Conservation (phyloP, 2,888 invertebrate species). For the Nowickia ferox region DNA sequence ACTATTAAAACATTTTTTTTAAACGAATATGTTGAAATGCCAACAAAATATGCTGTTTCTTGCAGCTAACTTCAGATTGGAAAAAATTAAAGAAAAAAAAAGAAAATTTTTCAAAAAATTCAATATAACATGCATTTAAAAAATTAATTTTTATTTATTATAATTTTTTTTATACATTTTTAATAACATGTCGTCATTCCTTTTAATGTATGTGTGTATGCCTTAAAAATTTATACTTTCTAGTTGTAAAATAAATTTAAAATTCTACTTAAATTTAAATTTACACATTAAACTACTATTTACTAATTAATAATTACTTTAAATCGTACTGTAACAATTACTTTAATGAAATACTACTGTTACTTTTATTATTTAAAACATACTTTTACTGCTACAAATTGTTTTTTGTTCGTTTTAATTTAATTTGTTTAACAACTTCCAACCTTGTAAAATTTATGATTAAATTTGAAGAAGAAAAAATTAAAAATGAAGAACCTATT, state of each 20-base stretch:
- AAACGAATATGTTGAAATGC: too few species aligned
- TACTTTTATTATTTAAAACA: conserved; percentile 55
- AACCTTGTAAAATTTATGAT: conserved; percentile 52
- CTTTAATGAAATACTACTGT: conserved; percentile 12
- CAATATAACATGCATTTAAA: too few species aligned
- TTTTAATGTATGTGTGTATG: conserved; percentile 63
- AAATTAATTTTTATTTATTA: too few species aligned
- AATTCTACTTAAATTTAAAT: conserved; percentile 18
- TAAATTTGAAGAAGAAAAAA: conserved; percentile 42
- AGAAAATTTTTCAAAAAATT: too few species aligned
- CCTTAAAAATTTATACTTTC: conserved; percentile 9
- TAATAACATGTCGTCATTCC: conserved; percentile 10
- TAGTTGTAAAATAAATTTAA: conserved; percentile 20
- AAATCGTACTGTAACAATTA: conserved; percentile 27
- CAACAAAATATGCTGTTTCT: too few species aligned
- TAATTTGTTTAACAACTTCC: conserved; percentile 52
- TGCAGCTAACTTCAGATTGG: too few species aligned
- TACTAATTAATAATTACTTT: neutral
- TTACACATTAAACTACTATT: conserved; percentile 26
- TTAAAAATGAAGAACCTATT: conserved; percentile 58
- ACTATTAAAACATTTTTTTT: too few species aligned
- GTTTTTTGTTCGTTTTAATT: conserved; percentile 27
- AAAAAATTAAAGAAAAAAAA: too few species aligned
- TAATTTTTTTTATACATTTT: too few species aligned
- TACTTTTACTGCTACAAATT: conserved; percentile 65